Conservation (phyloP, 2,888 invertebrate genomes). For the Heliconius aoede region DNA sequence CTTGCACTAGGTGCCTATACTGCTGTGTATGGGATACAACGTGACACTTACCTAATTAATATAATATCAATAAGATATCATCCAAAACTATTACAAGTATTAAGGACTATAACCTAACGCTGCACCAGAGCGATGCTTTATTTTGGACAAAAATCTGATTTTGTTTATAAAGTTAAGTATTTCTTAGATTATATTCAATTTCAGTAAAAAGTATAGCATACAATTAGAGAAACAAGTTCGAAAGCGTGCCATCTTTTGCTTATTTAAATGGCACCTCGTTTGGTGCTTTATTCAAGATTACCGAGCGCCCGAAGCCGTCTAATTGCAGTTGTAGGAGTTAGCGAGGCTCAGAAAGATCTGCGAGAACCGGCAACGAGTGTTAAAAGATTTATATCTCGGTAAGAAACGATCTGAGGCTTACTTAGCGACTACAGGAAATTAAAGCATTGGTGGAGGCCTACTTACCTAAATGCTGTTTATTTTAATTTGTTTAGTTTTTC, state of each 20-base stretch:
- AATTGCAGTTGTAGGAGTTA: constrained; percentile 81
- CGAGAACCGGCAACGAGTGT: constrained; percentile 75
- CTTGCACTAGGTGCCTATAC: no score
- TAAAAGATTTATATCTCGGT: constrained; percentile 81
- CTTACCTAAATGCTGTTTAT: constrained; percentile 2
- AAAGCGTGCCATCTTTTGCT: constrained; percentile 49
- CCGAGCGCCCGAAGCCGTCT: constrained; percentile 68
- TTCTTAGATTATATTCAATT: constrained; percentile 40
- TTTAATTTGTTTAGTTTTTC: constrained; percentile 3
- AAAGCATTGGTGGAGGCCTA: constrained; percentile 61
- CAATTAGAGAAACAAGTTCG: constrained; percentile 48
- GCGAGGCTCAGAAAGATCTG: constrained; percentile 66
- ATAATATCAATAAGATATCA: no score
- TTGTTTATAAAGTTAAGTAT: background rate
- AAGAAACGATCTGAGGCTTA: constrained; percentile 64
- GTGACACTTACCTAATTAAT: no score
- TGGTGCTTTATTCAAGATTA: constrained; percentile 68
- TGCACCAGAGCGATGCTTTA: background rate
- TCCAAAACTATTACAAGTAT: no score
- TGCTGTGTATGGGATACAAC: no score
- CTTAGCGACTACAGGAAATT: constrained; percentile 71
- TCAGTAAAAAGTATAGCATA: constrained; percentile 33
- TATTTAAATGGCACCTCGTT: constrained; percentile 65
- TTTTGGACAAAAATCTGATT: background rate
- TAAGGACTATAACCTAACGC: background rate